Conservation (phyloP, 2,113 vertebrate genomes). For the Misgurnus anguillicaudatus region DNA sequence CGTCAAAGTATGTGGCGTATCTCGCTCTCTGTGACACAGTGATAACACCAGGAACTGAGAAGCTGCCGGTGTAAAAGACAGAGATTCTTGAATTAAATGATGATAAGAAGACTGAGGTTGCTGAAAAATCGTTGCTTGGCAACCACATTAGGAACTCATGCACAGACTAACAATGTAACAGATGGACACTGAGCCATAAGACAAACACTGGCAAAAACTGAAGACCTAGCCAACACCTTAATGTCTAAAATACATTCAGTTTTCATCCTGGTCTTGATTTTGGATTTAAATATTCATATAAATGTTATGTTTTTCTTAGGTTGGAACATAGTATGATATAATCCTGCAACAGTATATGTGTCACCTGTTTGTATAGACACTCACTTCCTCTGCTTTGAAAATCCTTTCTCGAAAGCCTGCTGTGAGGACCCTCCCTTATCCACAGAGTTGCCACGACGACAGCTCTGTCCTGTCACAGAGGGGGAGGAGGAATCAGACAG, state of each 20-base stretch:
- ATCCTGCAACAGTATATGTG: not conserved
- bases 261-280: not conserved
- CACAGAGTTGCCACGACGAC: slow-evolving; percentile 90
- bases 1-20: slow-evolving; percentile 95
- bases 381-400: slow-evolving; percentile 90
- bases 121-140: slow-evolving; percentile 32
- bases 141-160: slow-evolving; percentile 45
- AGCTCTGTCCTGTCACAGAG: slow-evolving; percentile 81
- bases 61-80: slow-evolving; percentile 55
- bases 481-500: slow-evolving; percentile 82
- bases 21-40: slow-evolving; percentile 86
- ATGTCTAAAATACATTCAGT: not conserved
- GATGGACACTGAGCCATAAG: slow-evolving; percentile 7
- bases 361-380: slow-evolving; percentile 27
- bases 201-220: slow-evolving; percentile 34
- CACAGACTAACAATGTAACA: slow-evolving; percentile 21
- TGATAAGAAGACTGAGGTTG: slow-evolving; percentile 2
- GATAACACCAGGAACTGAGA: slow-evolving; percentile 66
- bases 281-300: not conserved
- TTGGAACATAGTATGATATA: not conserved
- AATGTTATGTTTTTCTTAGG: not conserved
- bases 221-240: slow-evolving; percentile 4
- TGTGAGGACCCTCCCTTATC: slow-evolving; percentile 90
- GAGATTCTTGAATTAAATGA: not conserved
- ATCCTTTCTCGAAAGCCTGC: slow-evolving; percentile 78